Conservation (phyloP, 2,797 vertebrate species). For the Myioborus melanocephalus region DNA sequence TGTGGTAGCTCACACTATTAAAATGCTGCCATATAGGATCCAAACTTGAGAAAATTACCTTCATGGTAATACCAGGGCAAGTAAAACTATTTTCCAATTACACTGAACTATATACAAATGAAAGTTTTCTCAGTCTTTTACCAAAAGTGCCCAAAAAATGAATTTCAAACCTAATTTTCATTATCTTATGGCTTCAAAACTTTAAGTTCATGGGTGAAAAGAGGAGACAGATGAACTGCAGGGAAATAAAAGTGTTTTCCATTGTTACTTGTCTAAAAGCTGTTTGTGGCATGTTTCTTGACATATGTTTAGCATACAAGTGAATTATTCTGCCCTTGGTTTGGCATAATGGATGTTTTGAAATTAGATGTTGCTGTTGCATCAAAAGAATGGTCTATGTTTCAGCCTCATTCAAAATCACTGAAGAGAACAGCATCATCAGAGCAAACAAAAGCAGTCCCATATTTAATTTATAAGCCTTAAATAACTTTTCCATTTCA, state of each 20-base stretch:
- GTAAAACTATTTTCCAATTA: not conserved
- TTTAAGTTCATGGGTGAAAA: not conserved
- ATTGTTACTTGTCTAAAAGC: not conserved
- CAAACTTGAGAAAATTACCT: not conserved
- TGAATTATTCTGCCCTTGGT: not conserved
- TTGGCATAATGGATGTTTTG: not conserved
- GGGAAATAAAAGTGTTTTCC: not conserved
- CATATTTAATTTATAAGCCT: slow-evolving; percentile 32
- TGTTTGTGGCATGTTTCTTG: not conserved
- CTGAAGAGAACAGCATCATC: not conserved
- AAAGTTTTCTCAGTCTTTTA: not conserved
- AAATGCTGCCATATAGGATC: not conserved
- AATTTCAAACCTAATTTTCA: not conserved
- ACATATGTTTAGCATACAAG: not conserved
- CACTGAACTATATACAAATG: not conserved
- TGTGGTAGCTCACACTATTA: too few species aligned
- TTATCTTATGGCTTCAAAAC: not conserved
- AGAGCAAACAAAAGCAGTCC: not conserved
- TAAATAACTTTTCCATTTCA: not conserved
- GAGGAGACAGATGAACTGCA: not conserved
- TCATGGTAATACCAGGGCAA: not conserved
- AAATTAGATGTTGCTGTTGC: not conserved
- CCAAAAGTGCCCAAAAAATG: not conserved
- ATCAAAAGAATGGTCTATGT: not conserved
- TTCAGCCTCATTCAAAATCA: not conserved